Percentiles rank a stretch among this genome's conserved stretches.
phyloP scores from a whole-genome alignment of 2,113 vertebrate species.

The Corvus moneduloides region DNA sequence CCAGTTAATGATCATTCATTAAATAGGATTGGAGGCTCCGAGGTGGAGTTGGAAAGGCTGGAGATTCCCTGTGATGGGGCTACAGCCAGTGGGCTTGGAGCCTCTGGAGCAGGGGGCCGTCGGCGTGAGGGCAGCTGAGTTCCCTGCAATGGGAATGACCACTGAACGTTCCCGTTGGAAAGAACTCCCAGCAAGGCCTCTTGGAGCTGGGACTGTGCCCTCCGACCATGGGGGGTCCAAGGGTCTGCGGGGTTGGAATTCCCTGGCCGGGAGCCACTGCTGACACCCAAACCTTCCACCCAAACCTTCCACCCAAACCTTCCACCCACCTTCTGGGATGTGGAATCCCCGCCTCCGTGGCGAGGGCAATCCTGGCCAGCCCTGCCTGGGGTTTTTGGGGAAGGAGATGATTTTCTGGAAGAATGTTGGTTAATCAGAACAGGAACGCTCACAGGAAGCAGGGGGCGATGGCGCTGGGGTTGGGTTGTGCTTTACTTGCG shows the following conservation, averaged over 20 bases:
- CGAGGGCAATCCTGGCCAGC: background rate
- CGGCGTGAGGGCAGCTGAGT: rapidly evolving
- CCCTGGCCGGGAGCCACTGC: background rate
- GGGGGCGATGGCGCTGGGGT: background rate
- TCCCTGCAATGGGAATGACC: rapidly evolving
- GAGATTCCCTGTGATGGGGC: background rate
- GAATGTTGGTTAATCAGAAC: constrained; percentile 38
- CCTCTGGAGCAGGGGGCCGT: rapidly evolving
- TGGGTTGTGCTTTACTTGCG: background rate
- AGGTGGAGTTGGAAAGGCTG: constrained; percentile 6
- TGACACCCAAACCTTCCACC: background rate
- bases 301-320: background rate
- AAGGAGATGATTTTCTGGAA: background rate
- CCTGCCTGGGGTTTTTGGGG: background rate
- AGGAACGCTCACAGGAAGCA: background rate
- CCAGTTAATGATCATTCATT: constrained; percentile 71
- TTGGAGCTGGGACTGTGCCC: background rate
- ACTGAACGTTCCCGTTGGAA: background rate
- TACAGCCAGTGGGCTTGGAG: background rate
- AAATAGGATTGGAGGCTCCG: constrained; percentile 21
- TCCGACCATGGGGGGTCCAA: rapidly evolving
- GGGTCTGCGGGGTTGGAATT: background rate
- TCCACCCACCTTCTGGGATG: background rate
- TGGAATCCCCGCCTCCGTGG: background rate
- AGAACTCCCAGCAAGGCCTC: rapidly evolving